Evolutionary conservation across 1,140 invertebrate species (phyloP).

Genomic region (Apolygus lucorum): DNA sequence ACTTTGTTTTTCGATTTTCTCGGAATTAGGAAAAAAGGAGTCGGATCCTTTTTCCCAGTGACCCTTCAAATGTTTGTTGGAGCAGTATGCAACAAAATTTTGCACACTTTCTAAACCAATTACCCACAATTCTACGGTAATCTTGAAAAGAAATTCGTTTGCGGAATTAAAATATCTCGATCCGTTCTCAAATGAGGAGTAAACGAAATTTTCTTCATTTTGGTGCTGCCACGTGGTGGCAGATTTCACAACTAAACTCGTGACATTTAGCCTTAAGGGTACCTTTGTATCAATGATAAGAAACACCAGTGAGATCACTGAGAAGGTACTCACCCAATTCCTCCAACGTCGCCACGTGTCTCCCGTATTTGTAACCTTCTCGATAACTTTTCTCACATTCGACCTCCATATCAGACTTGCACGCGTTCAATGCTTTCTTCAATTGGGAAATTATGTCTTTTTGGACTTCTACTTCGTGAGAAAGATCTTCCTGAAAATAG

Average conservation of each 20-base stretch:
- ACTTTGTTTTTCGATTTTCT: too few species aligned
- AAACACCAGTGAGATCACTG: not conserved
- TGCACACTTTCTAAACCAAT: too few species aligned
- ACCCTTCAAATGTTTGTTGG: not conserved
- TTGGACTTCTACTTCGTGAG: slow-evolving; percentile 8
- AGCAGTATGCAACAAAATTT: too few species aligned
- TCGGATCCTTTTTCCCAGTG: not conserved
- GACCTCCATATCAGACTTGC: not conserved
- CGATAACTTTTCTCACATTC: slow-evolving; percentile 6
- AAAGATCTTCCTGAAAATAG: slow-evolving; percentile 16
- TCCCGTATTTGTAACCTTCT: slow-evolving; percentile 16
- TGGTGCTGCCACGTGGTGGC: too few species aligned
- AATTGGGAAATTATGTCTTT: slow-evolving; percentile 4
- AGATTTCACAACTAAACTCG: too few species aligned
- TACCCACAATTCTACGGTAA: too few species aligned
- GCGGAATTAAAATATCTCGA: too few species aligned
- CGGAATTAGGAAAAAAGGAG: too few species aligned
- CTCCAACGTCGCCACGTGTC: slow-evolving; percentile 9
- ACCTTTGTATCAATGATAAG: not conserved
- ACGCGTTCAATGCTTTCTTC: not conserved
- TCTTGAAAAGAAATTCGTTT: too few species aligned
- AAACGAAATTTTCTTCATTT: too few species aligned
- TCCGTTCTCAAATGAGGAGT: too few species aligned
- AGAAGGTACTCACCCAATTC: slow-evolving; percentile 12
- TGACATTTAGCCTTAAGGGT: too few species aligned